Evolutionary conservation across 1,140 invertebrate species (phyloP).

Genomic region (Calycopis cecrops): DNA sequence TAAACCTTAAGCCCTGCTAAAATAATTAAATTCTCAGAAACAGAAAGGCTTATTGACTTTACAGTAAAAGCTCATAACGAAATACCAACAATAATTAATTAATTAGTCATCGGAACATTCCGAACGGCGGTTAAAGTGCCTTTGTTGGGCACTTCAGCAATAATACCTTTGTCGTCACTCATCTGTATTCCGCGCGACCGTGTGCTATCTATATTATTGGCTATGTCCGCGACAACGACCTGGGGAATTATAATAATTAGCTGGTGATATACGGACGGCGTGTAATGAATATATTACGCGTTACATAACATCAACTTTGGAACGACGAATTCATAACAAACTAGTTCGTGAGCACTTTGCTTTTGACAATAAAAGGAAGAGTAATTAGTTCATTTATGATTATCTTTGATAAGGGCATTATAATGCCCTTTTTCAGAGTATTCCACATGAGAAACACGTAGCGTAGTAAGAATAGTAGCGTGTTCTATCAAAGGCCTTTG

Average conservation of each 20-base stretch:
- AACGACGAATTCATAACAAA: slow-evolving; percentile 5
- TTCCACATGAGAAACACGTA: too few relatives aligned
- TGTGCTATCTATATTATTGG: slow-evolving; percentile 62
- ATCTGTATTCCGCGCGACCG: slow-evolving; percentile 52
- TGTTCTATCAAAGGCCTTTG: too few relatives aligned
- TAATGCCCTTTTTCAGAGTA: too few relatives aligned
- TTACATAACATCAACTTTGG: slow-evolving; percentile 24
- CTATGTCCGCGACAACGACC: slow-evolving; percentile 53
- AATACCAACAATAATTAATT: slow-evolving; percentile 9
- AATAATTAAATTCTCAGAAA: too few relatives aligned
- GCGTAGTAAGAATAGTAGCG: too few relatives aligned
- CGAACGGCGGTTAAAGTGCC: slow-evolving; percentile 17
- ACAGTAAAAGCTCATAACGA: too few relatives aligned
- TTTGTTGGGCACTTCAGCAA: slow-evolving; percentile 27
- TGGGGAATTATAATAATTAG: slow-evolving; percentile 72
- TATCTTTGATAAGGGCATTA: too few relatives aligned
- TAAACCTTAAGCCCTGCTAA: too few relatives aligned
- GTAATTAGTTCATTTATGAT: too few relatives aligned
- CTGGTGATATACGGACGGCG: slow-evolving; percentile 52
- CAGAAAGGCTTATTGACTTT: too few relatives aligned
- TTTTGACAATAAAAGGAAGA: too few relatives aligned
- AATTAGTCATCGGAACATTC: slow-evolving; percentile 15
- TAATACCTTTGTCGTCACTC: slow-evolving; percentile 32
- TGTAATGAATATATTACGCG: slow-evolving; percentile 43
- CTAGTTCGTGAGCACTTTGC: neutral